Conservation (phyloP, 2,113 vertebrate genomes). For the Etheostoma cragini region DNA sequence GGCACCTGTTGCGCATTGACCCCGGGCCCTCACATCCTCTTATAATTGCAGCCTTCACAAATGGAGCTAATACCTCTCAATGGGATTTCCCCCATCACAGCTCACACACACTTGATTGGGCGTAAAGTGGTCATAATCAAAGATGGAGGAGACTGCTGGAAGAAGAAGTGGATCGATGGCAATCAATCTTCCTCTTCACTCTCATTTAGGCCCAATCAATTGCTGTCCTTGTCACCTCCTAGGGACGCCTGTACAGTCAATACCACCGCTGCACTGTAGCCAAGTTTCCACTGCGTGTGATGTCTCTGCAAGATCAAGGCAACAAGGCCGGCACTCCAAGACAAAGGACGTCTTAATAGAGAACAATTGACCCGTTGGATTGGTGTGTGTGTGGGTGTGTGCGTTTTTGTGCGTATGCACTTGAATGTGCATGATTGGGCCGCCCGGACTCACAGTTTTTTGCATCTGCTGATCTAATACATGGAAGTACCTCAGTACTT, state of each 20-base stretch:
- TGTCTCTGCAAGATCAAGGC: conserved; percentile 56
- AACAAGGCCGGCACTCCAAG: conserved; percentile 35
- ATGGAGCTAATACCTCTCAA: conserved; percentile 72
- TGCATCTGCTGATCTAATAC: conserved; percentile 31
- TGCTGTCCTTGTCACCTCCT: conserved; percentile 77
- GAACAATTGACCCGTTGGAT: conserved; percentile 55
- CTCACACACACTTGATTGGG: conserved; percentile 67
- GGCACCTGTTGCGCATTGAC: conserved; percentile 75
- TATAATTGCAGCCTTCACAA: conserved; percentile 75
- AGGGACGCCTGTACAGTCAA: conserved; percentile 66
- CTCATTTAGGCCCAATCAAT: conserved; percentile 80
- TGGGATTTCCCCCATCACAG: conserved; percentile 61
- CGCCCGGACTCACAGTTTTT: conserved; percentile 21
- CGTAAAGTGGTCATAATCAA: conserved; percentile 80
- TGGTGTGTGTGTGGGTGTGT: conserved; percentile 13
- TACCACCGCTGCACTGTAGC: conserved; percentile 49
- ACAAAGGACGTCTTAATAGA: conserved; percentile 68
- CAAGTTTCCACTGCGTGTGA: conserved; percentile 47
- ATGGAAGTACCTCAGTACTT: conserved; percentile 14
- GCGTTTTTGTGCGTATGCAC: neutral
- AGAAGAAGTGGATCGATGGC: conserved; percentile 72
- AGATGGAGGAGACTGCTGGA: conserved; percentile 68
- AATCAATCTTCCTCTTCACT: conserved; percentile 77
- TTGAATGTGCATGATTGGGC: neutral
- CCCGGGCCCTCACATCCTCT: conserved; percentile 67